Percentiles rank a stretch among this genome's conserved stretches.
These are phyloP conservation scores for Stenurella melanura DNA, from an alignment of 2,888 invertebrate species.

Conservation along the genomic window DNA sequence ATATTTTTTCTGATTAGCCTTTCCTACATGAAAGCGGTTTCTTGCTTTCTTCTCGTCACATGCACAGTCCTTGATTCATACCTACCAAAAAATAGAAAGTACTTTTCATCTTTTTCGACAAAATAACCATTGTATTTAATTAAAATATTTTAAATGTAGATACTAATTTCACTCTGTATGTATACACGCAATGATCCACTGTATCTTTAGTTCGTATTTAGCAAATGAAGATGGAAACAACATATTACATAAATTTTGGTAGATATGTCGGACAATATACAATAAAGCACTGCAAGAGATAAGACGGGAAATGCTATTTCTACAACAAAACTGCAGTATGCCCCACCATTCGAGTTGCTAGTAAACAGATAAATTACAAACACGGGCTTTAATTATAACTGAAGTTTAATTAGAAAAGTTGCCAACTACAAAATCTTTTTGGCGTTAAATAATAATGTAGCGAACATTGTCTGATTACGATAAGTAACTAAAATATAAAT, in stretches of 20 bases:
- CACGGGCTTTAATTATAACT: not conserved
- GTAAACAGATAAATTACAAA: not conserved
- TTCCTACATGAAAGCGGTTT: no score
- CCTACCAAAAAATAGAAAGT: no score
- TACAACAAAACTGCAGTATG: constrained; percentile 3
- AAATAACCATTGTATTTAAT: no score
- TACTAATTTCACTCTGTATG: no score
- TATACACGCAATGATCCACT: no score
- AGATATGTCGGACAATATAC: not conserved
- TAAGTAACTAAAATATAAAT: not conserved
- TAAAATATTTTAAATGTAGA: no score
- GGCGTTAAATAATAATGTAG: not conserved
- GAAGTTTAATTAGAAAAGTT: constrained; percentile 1
- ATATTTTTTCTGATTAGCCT: no score
- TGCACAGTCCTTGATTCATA: no score
- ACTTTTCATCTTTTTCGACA: no score
- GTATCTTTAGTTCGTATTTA: not conserved
- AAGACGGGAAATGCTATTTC: not conserved
- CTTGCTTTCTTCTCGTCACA: no score
- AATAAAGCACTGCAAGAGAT: not conserved
- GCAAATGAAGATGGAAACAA: not conserved
- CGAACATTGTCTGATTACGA: not conserved
- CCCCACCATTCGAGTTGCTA: not conserved
- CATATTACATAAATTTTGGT: constrained; percentile 1
- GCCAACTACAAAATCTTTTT: not conserved